These are phyloP conservation scores for Champsocephalus gunnari DNA, from an alignment of 2,797 vertebrate genomes.

Conservation along the genomic window DNA sequence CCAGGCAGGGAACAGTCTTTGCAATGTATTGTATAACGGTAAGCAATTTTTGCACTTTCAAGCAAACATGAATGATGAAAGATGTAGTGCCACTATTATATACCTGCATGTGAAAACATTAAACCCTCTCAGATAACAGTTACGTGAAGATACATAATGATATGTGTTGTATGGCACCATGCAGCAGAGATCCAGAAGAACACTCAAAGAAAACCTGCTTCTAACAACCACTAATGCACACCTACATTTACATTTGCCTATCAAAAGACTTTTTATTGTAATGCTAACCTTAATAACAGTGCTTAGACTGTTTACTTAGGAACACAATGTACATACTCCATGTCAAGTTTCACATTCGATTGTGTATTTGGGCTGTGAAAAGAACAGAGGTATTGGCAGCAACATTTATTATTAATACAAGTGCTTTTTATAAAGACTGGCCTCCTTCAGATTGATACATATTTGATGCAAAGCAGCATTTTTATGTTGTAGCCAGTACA, in stretches of 20 bases:
- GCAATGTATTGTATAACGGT: not conserved
- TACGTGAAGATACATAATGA: not conserved
- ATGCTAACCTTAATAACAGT: not conserved
- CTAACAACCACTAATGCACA: conserved; percentile 22
- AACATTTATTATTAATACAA: not conserved
- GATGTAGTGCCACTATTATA: rapidly evolving
- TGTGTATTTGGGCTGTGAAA: not conserved
- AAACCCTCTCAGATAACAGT: not conserved
- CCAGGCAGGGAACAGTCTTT: no score
- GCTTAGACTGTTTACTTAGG: not conserved
- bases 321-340: not conserved
- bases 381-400: not conserved
- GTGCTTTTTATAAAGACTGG: conserved; percentile 4
- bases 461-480: conserved; percentile 30
- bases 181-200: not conserved
- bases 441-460: conserved; percentile 11
- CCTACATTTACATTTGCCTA: conserved; percentile 4
- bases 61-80: not conserved
- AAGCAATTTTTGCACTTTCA: not conserved
- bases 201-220: conserved; percentile 19
- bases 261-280: not conserved
- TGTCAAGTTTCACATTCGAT: not conserved
- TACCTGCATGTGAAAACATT: not conserved
- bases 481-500: conserved; percentile 35
- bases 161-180: not conserved